Percentiles rank a stretch among this genome's conserved stretches.
These are phyloP conservation scores for Petrosia ficiformis DNA, from an alignment of 37 sponge, comb jelly and placozoan species.

Conservation along the genomic window DNA sequence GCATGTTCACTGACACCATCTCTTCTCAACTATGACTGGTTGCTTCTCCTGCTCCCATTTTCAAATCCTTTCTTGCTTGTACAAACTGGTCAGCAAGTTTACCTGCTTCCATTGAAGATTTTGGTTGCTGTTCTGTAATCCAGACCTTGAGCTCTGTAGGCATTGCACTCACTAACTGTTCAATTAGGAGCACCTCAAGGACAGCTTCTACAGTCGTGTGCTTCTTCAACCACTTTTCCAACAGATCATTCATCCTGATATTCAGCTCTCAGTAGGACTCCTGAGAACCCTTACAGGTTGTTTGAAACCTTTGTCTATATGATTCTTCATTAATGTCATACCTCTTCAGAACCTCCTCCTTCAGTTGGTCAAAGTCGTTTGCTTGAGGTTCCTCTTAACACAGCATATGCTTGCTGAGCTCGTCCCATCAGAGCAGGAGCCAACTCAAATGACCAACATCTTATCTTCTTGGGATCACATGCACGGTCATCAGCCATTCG, in stretches of 20 bases:
- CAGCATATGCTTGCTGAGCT: constrained; percentile 49
- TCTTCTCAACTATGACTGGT: background rate
- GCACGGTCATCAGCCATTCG: no score
- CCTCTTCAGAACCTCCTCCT: constrained; percentile 26
- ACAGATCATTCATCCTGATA: constrained; percentile 10
- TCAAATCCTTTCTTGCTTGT: constrained; percentile 29
- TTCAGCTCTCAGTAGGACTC: constrained; percentile 29
- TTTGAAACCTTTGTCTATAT: constrained; percentile 15
- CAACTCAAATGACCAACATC: constrained; percentile 19
- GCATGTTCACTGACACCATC: no score
- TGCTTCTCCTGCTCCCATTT: no score
- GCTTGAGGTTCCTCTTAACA: constrained; percentile 2
- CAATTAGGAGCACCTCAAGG: constrained; percentile 12
- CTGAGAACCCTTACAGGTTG: background rate
- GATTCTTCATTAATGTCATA: constrained; percentile 31
- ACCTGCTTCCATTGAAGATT: constrained; percentile 21
- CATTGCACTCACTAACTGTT: constrained; percentile 31
- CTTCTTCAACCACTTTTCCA: constrained; percentile 22
- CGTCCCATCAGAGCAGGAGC: constrained; percentile 16
- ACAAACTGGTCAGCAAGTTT: constrained; percentile 31
- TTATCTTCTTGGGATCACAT: no score
- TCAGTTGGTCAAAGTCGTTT: no score
- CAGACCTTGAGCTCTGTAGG: constrained; percentile 26
- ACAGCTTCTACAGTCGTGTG: background rate
- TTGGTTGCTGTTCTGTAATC: constrained; percentile 32